A percentile compares a stretch with the other conserved stretches of the same genome.
These are phyloP conservation scores for Dryobates pubescens DNA, from an alignment of 2,797 vertebrate species.

Conservation along the genomic window DNA sequence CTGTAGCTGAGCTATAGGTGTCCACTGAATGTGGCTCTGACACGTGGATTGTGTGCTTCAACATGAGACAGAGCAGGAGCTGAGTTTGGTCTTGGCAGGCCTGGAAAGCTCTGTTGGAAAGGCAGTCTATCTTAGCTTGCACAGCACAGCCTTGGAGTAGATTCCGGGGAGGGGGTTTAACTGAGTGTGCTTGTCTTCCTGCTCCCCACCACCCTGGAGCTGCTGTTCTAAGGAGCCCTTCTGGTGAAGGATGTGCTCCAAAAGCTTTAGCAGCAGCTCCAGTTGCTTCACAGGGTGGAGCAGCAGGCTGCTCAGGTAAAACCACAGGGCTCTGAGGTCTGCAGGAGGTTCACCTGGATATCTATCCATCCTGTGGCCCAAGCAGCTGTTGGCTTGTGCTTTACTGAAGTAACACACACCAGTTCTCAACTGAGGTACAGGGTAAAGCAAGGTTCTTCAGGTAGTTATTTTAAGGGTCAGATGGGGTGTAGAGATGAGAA, in stretches of 20 bases:
- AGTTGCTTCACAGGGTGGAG: not conserved
- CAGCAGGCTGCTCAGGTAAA: not conserved
- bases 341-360: not conserved
- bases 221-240: not conserved
- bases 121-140: fast-evolving
- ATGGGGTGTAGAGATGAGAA: not conserved
- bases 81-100: not conserved
- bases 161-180: not conserved
- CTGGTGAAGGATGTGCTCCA: not conserved
- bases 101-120: not conserved
- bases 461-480: not conserved
- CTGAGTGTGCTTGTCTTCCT: fast-evolving
- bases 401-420: not conserved
- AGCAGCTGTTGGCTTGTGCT: not conserved
- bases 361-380: not conserved
- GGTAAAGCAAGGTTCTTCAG: not conserved
- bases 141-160: not conserved
- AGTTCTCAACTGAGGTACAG: not conserved
- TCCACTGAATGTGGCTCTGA: not conserved
- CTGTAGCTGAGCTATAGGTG: not conserved
- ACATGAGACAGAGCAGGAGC: not conserved
- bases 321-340: not conserved
- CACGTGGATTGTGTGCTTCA: not conserved
- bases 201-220: fast-evolving
- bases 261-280: not conserved